These are phyloP conservation scores for Lasioglossum calceatum DNA, from an alignment of 2,888 invertebrate species.

Conservation along the genomic window DNA sequence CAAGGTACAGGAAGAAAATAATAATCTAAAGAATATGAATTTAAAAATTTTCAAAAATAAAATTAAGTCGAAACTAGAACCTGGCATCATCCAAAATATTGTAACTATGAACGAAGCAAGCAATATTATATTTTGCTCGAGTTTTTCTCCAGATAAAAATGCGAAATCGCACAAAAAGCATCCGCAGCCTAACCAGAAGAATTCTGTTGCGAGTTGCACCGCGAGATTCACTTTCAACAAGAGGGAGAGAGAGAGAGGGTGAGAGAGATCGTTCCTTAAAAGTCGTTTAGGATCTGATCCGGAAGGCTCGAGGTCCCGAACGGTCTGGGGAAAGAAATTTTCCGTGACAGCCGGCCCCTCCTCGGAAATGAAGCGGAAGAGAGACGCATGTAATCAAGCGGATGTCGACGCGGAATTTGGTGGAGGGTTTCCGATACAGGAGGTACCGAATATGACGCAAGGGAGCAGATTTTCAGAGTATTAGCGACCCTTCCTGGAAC, in stretches of 20 bases:
- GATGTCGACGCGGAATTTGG: slow-evolving; percentile 59
- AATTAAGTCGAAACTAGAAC: not conserved
- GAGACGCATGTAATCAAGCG: slow-evolving; percentile 64
- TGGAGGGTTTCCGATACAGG: slow-evolving; percentile 43
- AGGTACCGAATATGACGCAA: slow-evolving; percentile 48
- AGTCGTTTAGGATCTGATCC: slow-evolving; percentile 33
- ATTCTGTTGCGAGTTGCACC: not conserved
- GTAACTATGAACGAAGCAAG: not conserved
- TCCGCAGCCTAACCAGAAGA: not conserved
- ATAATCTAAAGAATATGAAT: too few species aligned
- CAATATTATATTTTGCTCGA: not conserved
- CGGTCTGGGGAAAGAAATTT: slow-evolving; percentile 32
- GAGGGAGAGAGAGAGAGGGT: not conserved
- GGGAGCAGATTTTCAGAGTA: slow-evolving; percentile 61
- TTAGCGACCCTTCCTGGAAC: slow-evolving; percentile 56
- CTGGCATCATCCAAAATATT: not conserved
- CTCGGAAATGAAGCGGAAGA: slow-evolving; percentile 62
- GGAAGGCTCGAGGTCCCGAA: not conserved
- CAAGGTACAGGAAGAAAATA: too few species aligned
- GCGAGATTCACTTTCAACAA: slow-evolving; percentile 3
- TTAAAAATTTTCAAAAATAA: too few species aligned
- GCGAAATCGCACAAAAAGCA: not conserved
- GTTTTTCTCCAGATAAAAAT: not conserved
- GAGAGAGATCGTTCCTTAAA: slow-evolving; percentile 24
- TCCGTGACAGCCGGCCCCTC: slow-evolving; percentile 24